Evolutionary conservation across 1,140 invertebrate genomes (phyloP), one percentile per base, ranked within the genome.

Genomic region (Drosophila sulfurigaster): DNA sequence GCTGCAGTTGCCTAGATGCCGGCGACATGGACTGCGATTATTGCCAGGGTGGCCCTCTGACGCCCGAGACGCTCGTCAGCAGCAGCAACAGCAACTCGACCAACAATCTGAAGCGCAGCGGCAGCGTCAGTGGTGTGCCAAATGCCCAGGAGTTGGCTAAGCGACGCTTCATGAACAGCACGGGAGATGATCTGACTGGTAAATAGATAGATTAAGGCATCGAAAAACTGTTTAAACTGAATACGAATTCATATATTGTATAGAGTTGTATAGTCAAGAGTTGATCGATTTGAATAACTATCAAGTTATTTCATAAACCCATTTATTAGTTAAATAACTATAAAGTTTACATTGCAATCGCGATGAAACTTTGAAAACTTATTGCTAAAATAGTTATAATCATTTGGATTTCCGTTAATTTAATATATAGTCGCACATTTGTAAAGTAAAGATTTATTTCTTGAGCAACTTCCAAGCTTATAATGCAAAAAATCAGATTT

Each of bases 81-180:
- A 35, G 52, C 58, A 32, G 49, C 48, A 45, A 48, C 2, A 35
- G 38, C 58, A 43, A 43, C 48, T 28, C 49, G 1, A 52, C 13
- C 2, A 46, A 6, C 2, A 28, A 41, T 5, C n/a, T 81, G 1
- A 89, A 85, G 35, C 79, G 80, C 11, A 66, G 65, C 52, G 59
- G 65, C 43, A 62, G 38, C 15, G 52, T 15, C 6, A n/a, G 3
- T 28, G 16, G 70, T 66, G 2, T 6, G 1, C 56, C 10, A 5
- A 52, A 28, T 41, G 20, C 2, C 7, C 49, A 59, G 41, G 78
- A 89, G 30, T 13, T 20, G 15, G n/a, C 59, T 13, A 91, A 91
- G 63, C 75, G 89, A 5, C 79, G 79, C 25, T 81, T 76, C 11
- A 90, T 91, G 16, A 75, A 79, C 41, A 89, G 63, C 62, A 81